Evolutionary conservation across 2,113 vertebrate genomes (phyloP).

Genomic region (Apteryx mantelli): DNA sequence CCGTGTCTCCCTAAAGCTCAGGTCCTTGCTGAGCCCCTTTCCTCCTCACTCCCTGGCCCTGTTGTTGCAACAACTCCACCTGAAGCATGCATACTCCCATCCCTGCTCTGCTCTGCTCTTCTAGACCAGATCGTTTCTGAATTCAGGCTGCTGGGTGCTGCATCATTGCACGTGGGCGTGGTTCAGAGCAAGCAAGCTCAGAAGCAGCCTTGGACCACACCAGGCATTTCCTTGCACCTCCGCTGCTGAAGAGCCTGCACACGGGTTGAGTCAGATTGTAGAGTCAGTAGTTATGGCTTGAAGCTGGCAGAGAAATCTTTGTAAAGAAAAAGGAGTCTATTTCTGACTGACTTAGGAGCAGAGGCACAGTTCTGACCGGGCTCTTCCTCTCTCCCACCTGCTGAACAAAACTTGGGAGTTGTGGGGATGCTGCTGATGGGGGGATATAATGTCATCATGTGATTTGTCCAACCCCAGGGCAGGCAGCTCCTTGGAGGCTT

Average conservation of each 20-base stretch:
- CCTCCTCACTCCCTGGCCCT: not conserved
- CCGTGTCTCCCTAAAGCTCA: not conserved
- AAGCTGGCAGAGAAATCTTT: too few relatives aligned
- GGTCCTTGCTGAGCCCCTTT: not conserved
- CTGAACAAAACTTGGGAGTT: not conserved
- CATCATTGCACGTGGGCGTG: not conserved
- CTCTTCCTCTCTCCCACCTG: not conserved
- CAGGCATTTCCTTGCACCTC: not conserved
- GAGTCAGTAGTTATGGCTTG: not conserved
- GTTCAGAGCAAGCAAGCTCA: too few relatives aligned
- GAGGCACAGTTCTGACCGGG: not conserved
- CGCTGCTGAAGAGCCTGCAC: not conserved
- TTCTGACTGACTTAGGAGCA: not conserved
- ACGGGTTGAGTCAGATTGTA: not conserved
- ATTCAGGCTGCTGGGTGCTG: not conserved
- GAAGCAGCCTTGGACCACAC: not conserved
- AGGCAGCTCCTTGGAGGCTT: not conserved
- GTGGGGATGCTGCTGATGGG: not conserved
- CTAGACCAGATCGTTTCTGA: not conserved
- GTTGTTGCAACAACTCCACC: not conserved
- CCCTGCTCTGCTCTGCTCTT: not conserved
- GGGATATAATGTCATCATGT: not conserved
- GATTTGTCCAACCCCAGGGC: not conserved
- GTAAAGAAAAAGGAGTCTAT: not conserved
- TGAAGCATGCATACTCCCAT: not conserved